Evolutionary conservation across 2,888 invertebrate species (phyloP).

Genomic region (Drosophila paracracens): DNA sequence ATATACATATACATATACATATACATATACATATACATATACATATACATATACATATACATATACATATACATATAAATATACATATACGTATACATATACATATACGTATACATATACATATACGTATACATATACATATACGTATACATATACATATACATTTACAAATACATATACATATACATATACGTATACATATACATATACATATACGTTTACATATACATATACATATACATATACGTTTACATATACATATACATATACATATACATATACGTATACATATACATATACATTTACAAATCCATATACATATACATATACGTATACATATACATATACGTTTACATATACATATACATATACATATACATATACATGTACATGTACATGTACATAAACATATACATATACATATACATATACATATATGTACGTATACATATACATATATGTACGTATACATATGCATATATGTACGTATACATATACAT

Average conservation of each 20-base stretch:
- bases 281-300: constrained; percentile 8
- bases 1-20: constrained; percentile 1
- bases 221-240: neutral
- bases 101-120: constrained; percentile 9
- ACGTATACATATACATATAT: neutral
- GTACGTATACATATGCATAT: neutral
- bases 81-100: constrained; percentile 5
- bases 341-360: constrained; percentile 10
- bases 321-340: constrained; percentile 7
- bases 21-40: constrained; percentile 3
- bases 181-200: constrained; percentile 6
- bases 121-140: constrained; percentile 2
- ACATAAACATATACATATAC: constrained; percentile 1
- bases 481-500: constrained; percentile 1
- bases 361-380: constrained; percentile 13
- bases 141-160: constrained; percentile 5
- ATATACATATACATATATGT: constrained; percentile 5
- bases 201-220: constrained; percentile 2
- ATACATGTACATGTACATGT: constrained; percentile 22
- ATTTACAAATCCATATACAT: constrained; percentile 7
- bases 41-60: constrained; percentile 2
- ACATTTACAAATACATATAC: constrained; percentile 6
- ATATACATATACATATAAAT: constrained; percentile 3
- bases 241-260: neutral
- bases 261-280: constrained; percentile 9